These are phyloP conservation scores for Magallana ariakensis DNA, from an alignment of 1,140 invertebrate genomes.

Conservation along the genomic window DNA sequence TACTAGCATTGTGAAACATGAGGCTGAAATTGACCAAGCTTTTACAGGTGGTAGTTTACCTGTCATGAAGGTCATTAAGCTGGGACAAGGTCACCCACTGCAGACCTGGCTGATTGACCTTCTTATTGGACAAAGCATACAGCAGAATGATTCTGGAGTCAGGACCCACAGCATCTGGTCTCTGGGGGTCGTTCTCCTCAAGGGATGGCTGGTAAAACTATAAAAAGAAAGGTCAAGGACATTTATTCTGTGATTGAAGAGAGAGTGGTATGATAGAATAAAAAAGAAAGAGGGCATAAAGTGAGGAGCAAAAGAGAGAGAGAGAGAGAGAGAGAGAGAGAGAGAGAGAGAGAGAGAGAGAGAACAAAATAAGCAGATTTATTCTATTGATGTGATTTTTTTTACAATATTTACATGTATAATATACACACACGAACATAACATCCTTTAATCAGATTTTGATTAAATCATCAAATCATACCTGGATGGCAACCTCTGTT, in stretches of 20 bases:
- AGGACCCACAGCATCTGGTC: constrained; percentile 62
- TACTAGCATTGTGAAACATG: too few species aligned
- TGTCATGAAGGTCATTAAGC: constrained; percentile 76
- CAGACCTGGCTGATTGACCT: constrained; percentile 58
- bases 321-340: too few species aligned
- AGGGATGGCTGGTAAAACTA: constrained; percentile 76
- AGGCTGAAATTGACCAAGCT: too few species aligned
- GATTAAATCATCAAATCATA: background rate
- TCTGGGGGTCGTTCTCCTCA: constrained; percentile 66
- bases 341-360: too few species aligned
- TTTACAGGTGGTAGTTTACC: constrained; percentile 55
- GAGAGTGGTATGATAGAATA: too few species aligned
- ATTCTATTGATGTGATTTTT: too few species aligned
- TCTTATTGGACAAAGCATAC: constrained; percentile 66
- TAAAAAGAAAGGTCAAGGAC: background rate
- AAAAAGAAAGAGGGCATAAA: too few species aligned
- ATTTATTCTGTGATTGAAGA: constrained; percentile 5
- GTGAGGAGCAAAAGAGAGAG: too few species aligned
- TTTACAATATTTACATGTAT: too few species aligned
- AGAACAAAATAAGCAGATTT: too few species aligned
- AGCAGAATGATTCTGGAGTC: constrained; percentile 69
- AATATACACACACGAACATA: too few species aligned
- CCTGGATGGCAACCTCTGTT: constrained; percentile 62
- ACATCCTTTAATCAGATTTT: too few species aligned
- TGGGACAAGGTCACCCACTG: constrained; percentile 73